Evolutionary conservation across 2,113 vertebrate genomes (phyloP).

Genomic region (Myrmecophaga tridactyla): DNA sequence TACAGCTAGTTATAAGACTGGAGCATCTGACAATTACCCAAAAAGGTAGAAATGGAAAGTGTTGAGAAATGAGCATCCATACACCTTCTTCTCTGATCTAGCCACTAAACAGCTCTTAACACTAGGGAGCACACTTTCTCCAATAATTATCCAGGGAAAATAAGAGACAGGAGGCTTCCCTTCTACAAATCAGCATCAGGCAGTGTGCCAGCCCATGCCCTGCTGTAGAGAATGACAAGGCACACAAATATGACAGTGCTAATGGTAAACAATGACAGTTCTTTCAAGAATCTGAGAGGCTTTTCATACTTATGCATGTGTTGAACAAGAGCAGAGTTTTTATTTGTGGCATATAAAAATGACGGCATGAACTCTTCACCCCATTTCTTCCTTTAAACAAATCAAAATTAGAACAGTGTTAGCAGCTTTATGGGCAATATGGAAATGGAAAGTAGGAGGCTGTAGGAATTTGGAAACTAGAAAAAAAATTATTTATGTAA

Average conservation of each 20-base stretch:
- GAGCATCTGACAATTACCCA: rapidly evolving
- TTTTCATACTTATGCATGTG: conserved; percentile 70
- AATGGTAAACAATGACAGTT: conserved; percentile 82
- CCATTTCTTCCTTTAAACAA: conserved; percentile 61
- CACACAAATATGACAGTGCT: conserved; percentile 78
- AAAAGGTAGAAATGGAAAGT: rapidly evolving
- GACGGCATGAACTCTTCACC: conserved; percentile 83
- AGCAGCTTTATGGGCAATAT: conserved; percentile 65
- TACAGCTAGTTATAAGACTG: rapidly evolving
- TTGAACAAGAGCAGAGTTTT: conserved; percentile 70
- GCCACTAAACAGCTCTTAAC: conserved; percentile 72
- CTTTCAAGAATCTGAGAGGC: conserved; percentile 73
- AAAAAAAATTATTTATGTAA: not conserved
- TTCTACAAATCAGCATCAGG: conserved; percentile 64
- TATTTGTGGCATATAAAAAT: conserved; percentile 76
- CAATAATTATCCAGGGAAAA: conserved; percentile 79
- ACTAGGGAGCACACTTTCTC: conserved; percentile 87
- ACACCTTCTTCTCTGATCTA: not conserved
- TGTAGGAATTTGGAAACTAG: conserved; percentile 66
- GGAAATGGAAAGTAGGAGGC: conserved; percentile 25
- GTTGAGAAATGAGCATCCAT: not conserved
- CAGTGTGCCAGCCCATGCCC: conserved; percentile 65
- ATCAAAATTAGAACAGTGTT: conserved; percentile 74
- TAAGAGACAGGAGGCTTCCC: not conserved
- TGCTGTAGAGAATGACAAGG: conserved; percentile 75